Percentiles rank a stretch among this genome's conserved stretches.
Conservation (phyloP, 2,888 invertebrate species). For the Hyppa rectilinea region DNA sequence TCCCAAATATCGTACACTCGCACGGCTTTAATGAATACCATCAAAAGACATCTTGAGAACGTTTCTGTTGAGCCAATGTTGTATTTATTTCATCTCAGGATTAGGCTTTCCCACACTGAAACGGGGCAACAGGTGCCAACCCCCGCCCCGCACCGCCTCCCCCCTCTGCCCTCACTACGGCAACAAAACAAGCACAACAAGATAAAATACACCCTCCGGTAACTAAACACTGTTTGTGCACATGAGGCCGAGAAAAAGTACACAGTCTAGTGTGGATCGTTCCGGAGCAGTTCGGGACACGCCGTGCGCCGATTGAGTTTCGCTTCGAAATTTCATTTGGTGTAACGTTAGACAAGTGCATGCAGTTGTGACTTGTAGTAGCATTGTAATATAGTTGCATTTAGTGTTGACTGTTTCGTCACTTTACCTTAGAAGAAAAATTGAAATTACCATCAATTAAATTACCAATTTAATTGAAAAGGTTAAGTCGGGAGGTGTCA, state of each 20-base stretch:
- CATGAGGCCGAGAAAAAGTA: slow-evolving; percentile 78
- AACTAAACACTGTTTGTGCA: slow-evolving; percentile 81
- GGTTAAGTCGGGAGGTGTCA: too few relatives aligned
- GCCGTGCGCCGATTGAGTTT: slow-evolving; percentile 37
- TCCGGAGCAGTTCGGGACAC: slow-evolving; percentile 21
- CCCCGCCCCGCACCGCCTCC: slow-evolving; percentile 54
- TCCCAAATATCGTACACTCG: slow-evolving; percentile 59
- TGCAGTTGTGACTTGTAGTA: neutral
- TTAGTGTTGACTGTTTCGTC: neutral
- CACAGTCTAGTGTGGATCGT: slow-evolving; percentile 64
- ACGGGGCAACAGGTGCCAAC: slow-evolving; percentile 85
- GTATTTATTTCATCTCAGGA: slow-evolving; percentile 88
- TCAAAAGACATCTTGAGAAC: slow-evolving; percentile 74
- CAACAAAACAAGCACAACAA: slow-evolving; percentile 82
- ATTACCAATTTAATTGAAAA: too few relatives aligned
- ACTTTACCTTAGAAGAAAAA: too few relatives aligned
- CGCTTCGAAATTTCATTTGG: slow-evolving; percentile 53
- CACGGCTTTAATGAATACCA: slow-evolving; percentile 65
- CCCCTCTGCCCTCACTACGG: slow-evolving; percentile 50
- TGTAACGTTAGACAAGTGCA: slow-evolving; percentile 29
- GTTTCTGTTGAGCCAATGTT: slow-evolving; percentile 76
- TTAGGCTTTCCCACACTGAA: slow-evolving; percentile 83
- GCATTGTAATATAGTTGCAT: neutral
- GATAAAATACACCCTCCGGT: slow-evolving; percentile 76
- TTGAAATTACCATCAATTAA: too few relatives aligned